These are phyloP conservation scores for Octonoba sinensis DNA, from an alignment of 2,888 invertebrate genomes.

Conservation along the genomic window DNA sequence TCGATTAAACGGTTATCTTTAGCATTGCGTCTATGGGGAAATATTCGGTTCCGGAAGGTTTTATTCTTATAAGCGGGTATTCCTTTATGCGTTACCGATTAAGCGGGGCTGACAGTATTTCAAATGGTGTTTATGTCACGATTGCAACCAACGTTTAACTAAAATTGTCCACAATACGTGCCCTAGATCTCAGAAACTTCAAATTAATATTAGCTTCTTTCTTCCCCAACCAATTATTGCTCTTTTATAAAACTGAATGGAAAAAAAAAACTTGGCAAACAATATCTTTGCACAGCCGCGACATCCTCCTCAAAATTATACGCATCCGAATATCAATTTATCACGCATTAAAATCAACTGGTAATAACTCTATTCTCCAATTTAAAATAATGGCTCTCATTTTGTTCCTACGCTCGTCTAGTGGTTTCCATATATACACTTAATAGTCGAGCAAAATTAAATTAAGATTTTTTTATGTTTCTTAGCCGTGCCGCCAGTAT, in stretches of 20 bases:
- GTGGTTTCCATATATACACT: conserved; percentile 16
- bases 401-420: conserved; percentile 16
- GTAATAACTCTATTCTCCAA: conserved; percentile 54
- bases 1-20: no score
- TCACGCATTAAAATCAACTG: conserved; percentile 21
- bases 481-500: background rate
- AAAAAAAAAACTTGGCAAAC: background rate
- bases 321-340: conserved; percentile 46
- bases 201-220: no score
- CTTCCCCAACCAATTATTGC: no score
- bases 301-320: conserved; percentile 20
- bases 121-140: no score
- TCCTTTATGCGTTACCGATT: no score
- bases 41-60: no score
- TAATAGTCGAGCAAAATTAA: conserved; percentile 53
- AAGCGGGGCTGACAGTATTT: no score
- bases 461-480: conserved; percentile 39
- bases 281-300: conserved; percentile 8
- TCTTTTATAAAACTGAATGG: background rate
- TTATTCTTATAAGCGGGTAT: no score
- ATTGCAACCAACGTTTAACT: no score
- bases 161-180: no score
- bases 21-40: no score
- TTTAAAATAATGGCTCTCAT: conserved; percentile 44
- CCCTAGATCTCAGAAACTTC: no score